These are phyloP conservation scores for Ctena decussata DNA, from an alignment of 2,888 invertebrate species.

Conservation along the genomic window DNA sequence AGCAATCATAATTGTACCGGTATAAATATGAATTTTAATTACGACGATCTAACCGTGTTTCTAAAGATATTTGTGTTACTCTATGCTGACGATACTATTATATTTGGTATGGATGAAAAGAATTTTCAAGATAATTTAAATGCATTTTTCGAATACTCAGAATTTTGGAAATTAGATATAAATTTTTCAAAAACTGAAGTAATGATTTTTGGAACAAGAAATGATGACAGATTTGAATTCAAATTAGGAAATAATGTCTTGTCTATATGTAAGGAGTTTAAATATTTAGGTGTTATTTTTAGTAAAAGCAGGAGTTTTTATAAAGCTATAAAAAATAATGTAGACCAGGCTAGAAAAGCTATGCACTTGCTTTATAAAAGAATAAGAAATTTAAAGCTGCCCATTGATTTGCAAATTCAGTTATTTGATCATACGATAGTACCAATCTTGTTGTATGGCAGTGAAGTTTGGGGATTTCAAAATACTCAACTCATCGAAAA, in stretches of 20 bases:
- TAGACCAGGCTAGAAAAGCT: not conserved
- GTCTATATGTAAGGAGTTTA: not conserved
- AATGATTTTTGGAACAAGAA: slow-evolving; percentile 22
- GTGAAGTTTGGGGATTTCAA: slow-evolving; percentile 40
- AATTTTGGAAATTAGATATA: slow-evolving; percentile 37
- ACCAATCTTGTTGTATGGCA: not conserved
- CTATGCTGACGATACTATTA: slow-evolving; percentile 54
- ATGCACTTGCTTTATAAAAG: slow-evolving; percentile 2
- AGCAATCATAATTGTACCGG: not conserved
- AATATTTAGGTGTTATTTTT: slow-evolving; percentile 5
- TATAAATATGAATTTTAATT: not conserved
- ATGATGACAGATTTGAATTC: slow-evolving; percentile 12
- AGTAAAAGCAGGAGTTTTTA: not conserved
- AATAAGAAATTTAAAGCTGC: not conserved
- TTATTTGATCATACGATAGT: slow-evolving; percentile 6
- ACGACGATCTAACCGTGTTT: not conserved
- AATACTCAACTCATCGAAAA: slow-evolving; percentile 37
- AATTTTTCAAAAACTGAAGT: slow-evolving; percentile 46
- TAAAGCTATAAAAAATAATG: slow-evolving; percentile 2
- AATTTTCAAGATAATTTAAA: slow-evolving; percentile 35
- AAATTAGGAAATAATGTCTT: not conserved
- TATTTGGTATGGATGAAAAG: slow-evolving; percentile 22
- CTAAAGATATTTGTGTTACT: slow-evolving; percentile 31
- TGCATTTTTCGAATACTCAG: slow-evolving; percentile 35
- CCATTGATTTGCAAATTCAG: not conserved